Evolutionary conservation across 1,140 invertebrate species (phyloP), one percentile per base, ranked within the genome.

Genomic region (Dreissena rostriformis): DNA sequence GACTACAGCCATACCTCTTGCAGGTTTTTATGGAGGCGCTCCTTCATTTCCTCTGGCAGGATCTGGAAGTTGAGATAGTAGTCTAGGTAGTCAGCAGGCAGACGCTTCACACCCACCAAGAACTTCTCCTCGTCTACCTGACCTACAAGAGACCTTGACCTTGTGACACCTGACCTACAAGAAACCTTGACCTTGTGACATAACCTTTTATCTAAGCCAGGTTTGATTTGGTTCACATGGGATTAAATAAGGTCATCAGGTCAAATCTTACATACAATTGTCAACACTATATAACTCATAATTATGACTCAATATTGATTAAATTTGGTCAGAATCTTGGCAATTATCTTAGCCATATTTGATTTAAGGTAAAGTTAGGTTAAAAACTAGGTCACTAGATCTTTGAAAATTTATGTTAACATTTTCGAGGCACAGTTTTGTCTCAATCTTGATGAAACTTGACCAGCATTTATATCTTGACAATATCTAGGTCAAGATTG

Each of bases 1-100:
- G 39, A 39, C 39, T 39, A 8, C 2, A n/a, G n/a, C n/a, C n/a
- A 17, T 82, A 87, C 87, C 88, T 92, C 90, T 68, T 90, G 88
- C 51, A 91, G 72, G 71, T 89, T 89, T 53, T 86, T 86, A 84
- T 91, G 88, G 28, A 91, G 87, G 67, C 86, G 84, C 68, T 91
- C 86, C 67, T 89, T 87, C 88, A 91, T 91, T 28, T 89, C 85
- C 24, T 89, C 86, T 29, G 89, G 90, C 17, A 92, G 83, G 22
- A 92, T 90, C 52, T 90, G 81, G 68, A 92, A 92, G 52, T 86
- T 84, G 0, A 92, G 77, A n/a, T 90, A 79, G 10, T 74, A 53
- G 17, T 83, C 78, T 24, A 89, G 71, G 17, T 65, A 72, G 0
- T 86, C 79, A 28, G 28, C 57, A 19, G 88, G 88, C 55, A 91